Conservation (phyloP, 2,797 vertebrate genomes). For the Coluber constrictor region DNA sequence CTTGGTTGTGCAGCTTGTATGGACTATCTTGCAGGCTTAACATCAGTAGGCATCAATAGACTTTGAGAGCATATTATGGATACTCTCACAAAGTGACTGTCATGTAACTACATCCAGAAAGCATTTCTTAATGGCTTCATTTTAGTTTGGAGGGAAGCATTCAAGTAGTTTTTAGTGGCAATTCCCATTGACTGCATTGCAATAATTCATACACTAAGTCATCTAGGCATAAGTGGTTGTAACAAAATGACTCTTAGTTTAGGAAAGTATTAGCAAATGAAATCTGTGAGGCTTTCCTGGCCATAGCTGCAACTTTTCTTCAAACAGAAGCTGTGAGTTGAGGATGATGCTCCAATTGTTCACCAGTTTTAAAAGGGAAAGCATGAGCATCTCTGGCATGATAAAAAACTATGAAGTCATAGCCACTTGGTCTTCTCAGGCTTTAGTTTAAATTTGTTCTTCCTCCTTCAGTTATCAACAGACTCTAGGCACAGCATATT, state of each 20-base stretch:
- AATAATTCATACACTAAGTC: not conserved
- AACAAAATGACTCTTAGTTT: not conserved
- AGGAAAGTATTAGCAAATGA: not conserved
- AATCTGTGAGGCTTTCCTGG: not conserved
- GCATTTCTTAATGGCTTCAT: not conserved
- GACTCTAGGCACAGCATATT: not conserved
- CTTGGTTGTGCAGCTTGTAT: not conserved
- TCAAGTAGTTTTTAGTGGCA: not conserved
- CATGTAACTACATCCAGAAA: not conserved
- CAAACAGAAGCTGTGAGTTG: not conserved
- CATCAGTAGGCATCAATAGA: not conserved
- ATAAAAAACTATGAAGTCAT: not conserved
- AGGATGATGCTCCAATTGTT: not conserved
- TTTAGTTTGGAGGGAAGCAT: not conserved
- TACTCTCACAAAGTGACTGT: not conserved
- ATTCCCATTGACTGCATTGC: not conserved
- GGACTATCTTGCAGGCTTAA: not conserved
- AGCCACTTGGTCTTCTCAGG: not conserved
- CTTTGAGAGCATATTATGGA: not conserved
- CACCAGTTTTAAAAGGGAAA: not conserved
- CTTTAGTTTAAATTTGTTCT: not conserved
- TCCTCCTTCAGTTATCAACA: not conserved
- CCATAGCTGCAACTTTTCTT: not conserved
- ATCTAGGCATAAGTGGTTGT: not conserved
- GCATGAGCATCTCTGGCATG: not conserved